These are phyloP conservation scores for Halichondria panicea DNA, from an alignment of 37 sponge, comb jelly and placozoan genomes.

Conservation along the genomic window DNA sequence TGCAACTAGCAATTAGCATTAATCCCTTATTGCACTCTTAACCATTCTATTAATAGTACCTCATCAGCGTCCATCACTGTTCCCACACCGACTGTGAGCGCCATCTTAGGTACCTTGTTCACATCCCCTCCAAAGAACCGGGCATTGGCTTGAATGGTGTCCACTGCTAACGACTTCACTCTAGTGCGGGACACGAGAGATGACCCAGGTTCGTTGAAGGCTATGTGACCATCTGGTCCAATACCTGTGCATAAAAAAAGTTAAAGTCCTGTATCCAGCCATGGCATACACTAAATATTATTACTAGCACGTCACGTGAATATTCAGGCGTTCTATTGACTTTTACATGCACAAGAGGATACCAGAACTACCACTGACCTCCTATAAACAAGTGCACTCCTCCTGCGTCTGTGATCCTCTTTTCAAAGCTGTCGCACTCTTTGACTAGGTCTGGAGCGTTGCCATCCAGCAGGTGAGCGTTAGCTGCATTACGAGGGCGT, in stretches of 20 bases:
- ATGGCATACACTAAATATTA: neutral
- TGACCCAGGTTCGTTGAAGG: constrained; percentile 99
- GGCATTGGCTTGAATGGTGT: constrained; percentile 92
- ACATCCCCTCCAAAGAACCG: constrained; percentile 88
- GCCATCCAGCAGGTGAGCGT: constrained; percentile 93
- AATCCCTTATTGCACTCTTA: too few relatives aligned
- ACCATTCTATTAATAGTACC: constrained; percentile 49
- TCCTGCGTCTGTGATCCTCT: constrained; percentile 75
- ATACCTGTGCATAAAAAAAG: constrained; percentile 56
- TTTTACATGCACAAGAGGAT: neutral
- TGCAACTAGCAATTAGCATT: too few relatives aligned
- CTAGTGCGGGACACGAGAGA: constrained; percentile 87
- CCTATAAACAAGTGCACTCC: constrained; percentile 96
- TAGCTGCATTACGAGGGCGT: constrained; percentile 1
- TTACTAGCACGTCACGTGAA: neutral
- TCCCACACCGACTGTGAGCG: constrained; percentile 96
- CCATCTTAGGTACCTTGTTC: constrained; percentile 79
- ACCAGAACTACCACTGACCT: constrained; percentile 37
- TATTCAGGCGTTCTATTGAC: too few relatives aligned
- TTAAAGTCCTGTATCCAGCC: neutral
- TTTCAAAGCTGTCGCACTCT: constrained; percentile 85
- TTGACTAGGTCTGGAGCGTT: constrained; percentile 72
- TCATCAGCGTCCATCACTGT: constrained; percentile 97
- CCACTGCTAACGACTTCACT: constrained; percentile 89
- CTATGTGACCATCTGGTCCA: constrained; percentile 98